These are phyloP conservation scores for Callyntrura sp. DNA, from an alignment of 2,888 invertebrate genomes.

Conservation along the genomic window DNA sequence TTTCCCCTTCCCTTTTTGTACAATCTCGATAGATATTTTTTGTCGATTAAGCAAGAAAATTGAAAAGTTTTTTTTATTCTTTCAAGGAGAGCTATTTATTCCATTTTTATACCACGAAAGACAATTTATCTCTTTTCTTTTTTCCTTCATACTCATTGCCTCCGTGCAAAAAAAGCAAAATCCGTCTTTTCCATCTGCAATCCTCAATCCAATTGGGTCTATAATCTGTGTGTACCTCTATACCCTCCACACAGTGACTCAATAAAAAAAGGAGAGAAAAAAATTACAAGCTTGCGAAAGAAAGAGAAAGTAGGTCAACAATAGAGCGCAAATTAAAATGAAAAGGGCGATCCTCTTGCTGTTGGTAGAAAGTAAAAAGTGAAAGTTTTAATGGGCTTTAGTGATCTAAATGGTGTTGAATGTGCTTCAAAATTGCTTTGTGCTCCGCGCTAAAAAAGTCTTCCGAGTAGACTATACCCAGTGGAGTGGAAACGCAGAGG, in stretches of 20 bases:
- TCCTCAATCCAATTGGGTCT: background rate
- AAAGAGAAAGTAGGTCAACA: conserved; percentile 6
- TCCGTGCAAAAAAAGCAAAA: background rate
- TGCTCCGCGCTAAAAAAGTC: no score
- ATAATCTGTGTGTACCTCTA: no score
- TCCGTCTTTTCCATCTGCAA: background rate
- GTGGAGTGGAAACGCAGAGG: no score
- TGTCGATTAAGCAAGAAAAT: conserved; percentile 51
- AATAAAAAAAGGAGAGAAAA: background rate
- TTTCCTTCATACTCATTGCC: background rate
- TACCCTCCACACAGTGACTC: no score
- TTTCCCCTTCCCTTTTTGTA: background rate
- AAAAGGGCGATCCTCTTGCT: background rate
- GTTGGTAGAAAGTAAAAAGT: background rate
- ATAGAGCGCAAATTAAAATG: background rate
- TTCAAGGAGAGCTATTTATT: background rate
- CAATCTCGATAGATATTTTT: conserved; percentile 7
- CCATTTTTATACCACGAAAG: background rate
- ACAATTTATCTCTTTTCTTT: conserved; percentile 7
- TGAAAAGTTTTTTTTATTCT: conserved; percentile 24
- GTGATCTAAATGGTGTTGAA: no score
- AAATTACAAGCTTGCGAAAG: background rate
- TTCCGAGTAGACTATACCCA: no score
- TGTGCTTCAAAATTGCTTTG: no score
- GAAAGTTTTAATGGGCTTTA: conserved; percentile 11